Evolutionary conservation across 2,113 vertebrate species (phyloP), one percentile per base, ranked within the genome.

Genomic region (Phocoena sinus): DNA sequence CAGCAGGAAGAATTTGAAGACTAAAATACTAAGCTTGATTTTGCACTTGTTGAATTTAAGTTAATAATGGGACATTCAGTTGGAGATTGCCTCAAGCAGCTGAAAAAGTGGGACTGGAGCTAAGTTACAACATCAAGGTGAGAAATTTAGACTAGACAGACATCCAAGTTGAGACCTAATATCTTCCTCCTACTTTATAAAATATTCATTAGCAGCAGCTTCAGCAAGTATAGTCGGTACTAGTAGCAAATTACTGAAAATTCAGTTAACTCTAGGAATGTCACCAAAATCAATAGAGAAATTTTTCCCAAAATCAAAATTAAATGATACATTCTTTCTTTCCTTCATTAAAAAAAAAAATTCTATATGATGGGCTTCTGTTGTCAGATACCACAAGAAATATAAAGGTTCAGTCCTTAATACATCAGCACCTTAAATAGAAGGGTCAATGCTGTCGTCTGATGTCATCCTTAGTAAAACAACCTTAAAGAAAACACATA

Each of bases 141-240:
- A 86, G 93, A 94, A 36, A 62, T 50, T 76, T 76, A 15, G 31
- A 65, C n/a, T 79, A 79, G 95, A 81, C 89, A 28, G 47, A 0
- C 62, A 8, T 56, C 85, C 84, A 68, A 0, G 36, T 0, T 1
- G 44, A 90, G 76, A 67, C 36, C 62, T 53, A 41, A 60, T 56
- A 13, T 91, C 94, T 70, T 91, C 71, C 31, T 92, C 62, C 71
- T 86, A 33, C 73, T 88, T 89, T 70, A 65, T 97, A 85, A 97
- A 97, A 95, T 86, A 95, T 93, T 91, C 91, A 95, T 79, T 18
- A 90, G 71, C 77, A 56, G n/a, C 33, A 6, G 80, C 20, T 84
- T 50, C 77, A 50, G 93, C 85, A 56, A 73, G 38, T 47, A 31
- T 26, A 70, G 20, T 73, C 62, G 58, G 60, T 81, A 63, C 84